These are phyloP conservation scores for Silurus meridionalis DNA, from an alignment of 2,113 vertebrate species.

Conservation along the genomic window DNA sequence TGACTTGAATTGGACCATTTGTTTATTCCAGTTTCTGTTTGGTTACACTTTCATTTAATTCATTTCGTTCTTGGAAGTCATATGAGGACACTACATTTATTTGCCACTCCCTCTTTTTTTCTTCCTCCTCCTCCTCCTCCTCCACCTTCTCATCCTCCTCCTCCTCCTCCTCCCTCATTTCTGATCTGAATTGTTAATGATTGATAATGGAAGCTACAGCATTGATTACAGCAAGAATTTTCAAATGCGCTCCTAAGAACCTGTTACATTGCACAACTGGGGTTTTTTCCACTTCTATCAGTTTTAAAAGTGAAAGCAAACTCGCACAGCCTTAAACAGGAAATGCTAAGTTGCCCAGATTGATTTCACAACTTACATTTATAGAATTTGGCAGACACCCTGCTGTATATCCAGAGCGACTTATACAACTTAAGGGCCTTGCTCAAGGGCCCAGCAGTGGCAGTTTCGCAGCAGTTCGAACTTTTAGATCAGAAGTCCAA, in stretches of 20 bases:
- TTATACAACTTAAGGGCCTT: no score
- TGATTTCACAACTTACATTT: no score
- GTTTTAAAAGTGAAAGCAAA: no score
- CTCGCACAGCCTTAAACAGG: background rate
- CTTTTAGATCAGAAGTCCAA: no score
- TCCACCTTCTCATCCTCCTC: background rate
- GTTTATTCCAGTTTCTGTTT: background rate
- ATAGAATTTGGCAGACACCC: no score
- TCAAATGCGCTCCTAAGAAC: background rate
- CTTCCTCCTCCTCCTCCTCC: background rate
- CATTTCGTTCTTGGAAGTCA: background rate
- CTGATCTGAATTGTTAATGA: background rate
- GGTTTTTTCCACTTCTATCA: background rate
- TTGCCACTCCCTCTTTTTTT: constrained; percentile 4
- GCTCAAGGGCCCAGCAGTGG: no score
- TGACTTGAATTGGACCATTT: background rate
- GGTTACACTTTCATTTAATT: background rate
- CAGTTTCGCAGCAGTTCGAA: no score
- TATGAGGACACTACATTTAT: constrained; percentile 3
- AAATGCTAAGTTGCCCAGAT: no score
- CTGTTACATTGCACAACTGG: background rate
- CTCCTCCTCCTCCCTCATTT: background rate
- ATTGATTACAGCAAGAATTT: background rate
- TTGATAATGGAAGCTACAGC: background rate
- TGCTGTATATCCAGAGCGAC: no score